Evolutionary conservation across 2,797 vertebrate genomes (phyloP).

Genomic region (Phoxinus dragarum): DNA sequence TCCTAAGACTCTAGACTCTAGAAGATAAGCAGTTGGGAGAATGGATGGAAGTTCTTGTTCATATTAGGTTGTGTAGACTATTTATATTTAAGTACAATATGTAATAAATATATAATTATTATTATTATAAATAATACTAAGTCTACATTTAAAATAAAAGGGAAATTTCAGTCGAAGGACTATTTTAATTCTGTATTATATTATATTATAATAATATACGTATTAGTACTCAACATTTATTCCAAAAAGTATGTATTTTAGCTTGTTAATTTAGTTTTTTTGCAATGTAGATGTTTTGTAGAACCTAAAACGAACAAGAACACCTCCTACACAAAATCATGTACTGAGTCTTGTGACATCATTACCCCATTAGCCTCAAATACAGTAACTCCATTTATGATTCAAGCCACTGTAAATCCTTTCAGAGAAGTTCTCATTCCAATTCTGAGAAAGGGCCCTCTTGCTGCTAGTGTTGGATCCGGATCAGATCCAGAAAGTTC

Average conservation of each 20-base stretch:
- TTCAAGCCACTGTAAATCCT: slow-evolving; percentile 18
- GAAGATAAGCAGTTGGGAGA: not conserved
- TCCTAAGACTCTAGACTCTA: not conserved
- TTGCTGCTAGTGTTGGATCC: not conserved
- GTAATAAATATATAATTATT: not conserved
- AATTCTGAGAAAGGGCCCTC: not conserved
- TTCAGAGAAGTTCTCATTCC: not conserved
- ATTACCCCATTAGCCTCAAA: slow-evolving; percentile 22
- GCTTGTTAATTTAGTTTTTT: not conserved
- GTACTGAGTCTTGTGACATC: slow-evolving; percentile 28
- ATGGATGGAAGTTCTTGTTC: not conserved
- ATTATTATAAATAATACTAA: not conserved
- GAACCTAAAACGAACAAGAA: not conserved
- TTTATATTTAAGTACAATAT: not conserved
- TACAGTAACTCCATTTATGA: slow-evolving; percentile 34
- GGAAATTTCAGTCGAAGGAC: not conserved
- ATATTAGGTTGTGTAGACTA: not conserved
- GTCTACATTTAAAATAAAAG: not conserved
- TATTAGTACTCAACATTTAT: not conserved
- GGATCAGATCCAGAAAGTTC: not conserved
- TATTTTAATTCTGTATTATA: not conserved
- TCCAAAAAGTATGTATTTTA: not conserved
- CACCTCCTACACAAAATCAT: not conserved
- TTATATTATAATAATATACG: not conserved
- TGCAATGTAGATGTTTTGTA: not conserved